Base-by-base conservation (phyloP, 2,888 invertebrate genomes). In the Leuctra nigra region DNA sequence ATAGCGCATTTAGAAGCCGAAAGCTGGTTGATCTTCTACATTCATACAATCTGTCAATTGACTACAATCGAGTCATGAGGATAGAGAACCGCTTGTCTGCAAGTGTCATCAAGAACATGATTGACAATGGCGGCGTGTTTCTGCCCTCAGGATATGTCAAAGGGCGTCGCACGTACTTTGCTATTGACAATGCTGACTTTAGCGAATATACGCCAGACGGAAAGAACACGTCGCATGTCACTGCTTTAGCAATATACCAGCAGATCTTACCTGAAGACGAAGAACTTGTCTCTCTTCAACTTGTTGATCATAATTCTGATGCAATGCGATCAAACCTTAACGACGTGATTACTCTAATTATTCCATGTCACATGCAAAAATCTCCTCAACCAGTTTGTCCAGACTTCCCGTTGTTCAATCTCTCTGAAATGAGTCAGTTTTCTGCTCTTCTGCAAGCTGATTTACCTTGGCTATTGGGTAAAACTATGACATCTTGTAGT, bases 161-260 rank as follows among this genome's bases (percentile, higher is more conserved):
- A 54, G 57, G 39, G 23, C 44, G 54, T 11, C 57, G 47, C 48
- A 53, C 54, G 14, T 54, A 38, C 39, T 59, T 56, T 57, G 59
- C 59, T 16, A 54, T 48, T 24, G 56, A 59, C 38, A 59, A 59
- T 29, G 38, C 57, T 38, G 54, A 59, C 38, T 59, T 57, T 46
- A 36, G 18, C 24, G 56, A 59, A 24, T 56, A 59, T 33, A 59
- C 56, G 13, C 53, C 56, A 11, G 47, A 59, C 36, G 59, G 54
- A 13, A 57, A 57, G 39, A 25, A 41, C 16, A 57, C 59, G 18
- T 39, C 54, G 16, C 59, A 57, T 48, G 54, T 36, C n/a, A 59
- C 56, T 46, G 59, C 22, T 11, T 47, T 56, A 39, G 41, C 25
- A 39, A 29, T 41, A 22, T 59, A 59, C 25, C 56, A 59, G 54